Conservation (phyloP, 2,888 invertebrate genomes). For the Rhodophaea formosa region DNA sequence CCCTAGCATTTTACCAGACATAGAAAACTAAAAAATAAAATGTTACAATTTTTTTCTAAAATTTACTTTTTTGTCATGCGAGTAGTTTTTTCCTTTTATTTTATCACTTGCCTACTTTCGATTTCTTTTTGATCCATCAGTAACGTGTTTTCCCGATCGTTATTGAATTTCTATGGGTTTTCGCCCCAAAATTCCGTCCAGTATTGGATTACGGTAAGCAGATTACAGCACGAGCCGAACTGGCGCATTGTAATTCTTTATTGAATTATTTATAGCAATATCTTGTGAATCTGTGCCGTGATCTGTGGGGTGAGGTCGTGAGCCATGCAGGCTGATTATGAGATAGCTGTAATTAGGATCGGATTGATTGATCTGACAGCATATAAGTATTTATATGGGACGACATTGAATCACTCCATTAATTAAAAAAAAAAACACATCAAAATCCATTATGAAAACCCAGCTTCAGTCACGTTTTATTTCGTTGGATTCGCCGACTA, state of each 20-base stretch:
- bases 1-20: neutral
- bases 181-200: conserved; percentile 24
- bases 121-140: neutral
- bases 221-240: conserved; percentile 20
- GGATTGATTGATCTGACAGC: conserved; percentile 23
- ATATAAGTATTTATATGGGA: conserved; percentile 7
- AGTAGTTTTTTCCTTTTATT: too few species aligned
- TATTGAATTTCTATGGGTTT: conserved; percentile 17
- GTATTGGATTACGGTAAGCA: conserved; percentile 30
- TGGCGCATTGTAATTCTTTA: conserved; percentile 25
- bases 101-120: too few species aligned
- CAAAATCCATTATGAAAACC: too few species aligned
- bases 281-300: conserved; percentile 24
- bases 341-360: conserved; percentile 26
- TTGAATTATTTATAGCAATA: conserved; percentile 28
- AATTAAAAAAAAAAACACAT: too few species aligned
- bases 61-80: too few species aligned
- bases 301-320: neutral
- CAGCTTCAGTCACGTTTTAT: too few species aligned
- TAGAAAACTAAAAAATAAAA: too few species aligned
- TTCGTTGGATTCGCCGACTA: too few species aligned
- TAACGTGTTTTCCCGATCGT: neutral
- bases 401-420: too few species aligned
- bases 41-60: too few species aligned
- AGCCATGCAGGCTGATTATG: conserved; percentile 8